phyloP scores from a whole-genome alignment of 2,113 vertebrate genomes.

The Reinhardtius hippoglossoides region DNA sequence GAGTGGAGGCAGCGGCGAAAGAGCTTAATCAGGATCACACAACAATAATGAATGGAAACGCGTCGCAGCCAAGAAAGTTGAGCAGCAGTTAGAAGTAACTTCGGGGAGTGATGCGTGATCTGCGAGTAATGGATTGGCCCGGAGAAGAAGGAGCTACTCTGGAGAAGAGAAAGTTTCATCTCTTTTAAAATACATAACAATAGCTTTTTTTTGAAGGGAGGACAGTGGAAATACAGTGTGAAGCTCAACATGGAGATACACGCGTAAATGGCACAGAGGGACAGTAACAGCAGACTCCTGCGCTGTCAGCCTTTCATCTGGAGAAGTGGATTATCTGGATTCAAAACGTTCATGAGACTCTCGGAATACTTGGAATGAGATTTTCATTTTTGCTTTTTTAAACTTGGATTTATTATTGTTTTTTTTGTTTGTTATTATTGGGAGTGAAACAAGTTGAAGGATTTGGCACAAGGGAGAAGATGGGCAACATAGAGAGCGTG shows the following conservation, averaged over 20 bases:
- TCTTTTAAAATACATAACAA: slow-evolving; percentile 53
- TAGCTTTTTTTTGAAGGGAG: slow-evolving; percentile 33
- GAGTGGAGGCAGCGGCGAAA: slow-evolving; percentile 63
- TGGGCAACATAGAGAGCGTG: slow-evolving; percentile 95
- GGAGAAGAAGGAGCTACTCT: slow-evolving; percentile 45
- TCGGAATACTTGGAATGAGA: slow-evolving; percentile 40
- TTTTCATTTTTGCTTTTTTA: neutral
- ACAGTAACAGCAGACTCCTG: slow-evolving; percentile 34
- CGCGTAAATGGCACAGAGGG: slow-evolving; percentile 64
- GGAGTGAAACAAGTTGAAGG: slow-evolving; percentile 8
- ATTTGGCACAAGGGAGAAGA: slow-evolving; percentile 57
- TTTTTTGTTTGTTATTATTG: slow-evolving; percentile 28
- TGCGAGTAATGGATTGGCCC: slow-evolving; percentile 77
- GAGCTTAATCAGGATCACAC: slow-evolving; percentile 73
- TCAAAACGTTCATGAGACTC: slow-evolving; percentile 29
- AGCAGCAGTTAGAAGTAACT: slow-evolving; percentile 58
- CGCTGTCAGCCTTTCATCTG: slow-evolving; percentile 46
- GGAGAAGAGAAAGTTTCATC: slow-evolving; percentile 59
- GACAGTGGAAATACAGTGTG: slow-evolving; percentile 50
- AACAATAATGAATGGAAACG: slow-evolving; percentile 84
- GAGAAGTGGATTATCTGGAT: slow-evolving; percentile 53
- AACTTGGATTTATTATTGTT: neutral
- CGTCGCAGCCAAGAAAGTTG: slow-evolving; percentile 76
- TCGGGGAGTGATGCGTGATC: slow-evolving; percentile 41
- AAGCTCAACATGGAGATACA: slow-evolving; percentile 10